Evolutionary conservation across 1,140 invertebrate genomes (phyloP), one percentile per base, ranked within the genome.

Genomic region (Archegozetes longisetosus): DNA sequence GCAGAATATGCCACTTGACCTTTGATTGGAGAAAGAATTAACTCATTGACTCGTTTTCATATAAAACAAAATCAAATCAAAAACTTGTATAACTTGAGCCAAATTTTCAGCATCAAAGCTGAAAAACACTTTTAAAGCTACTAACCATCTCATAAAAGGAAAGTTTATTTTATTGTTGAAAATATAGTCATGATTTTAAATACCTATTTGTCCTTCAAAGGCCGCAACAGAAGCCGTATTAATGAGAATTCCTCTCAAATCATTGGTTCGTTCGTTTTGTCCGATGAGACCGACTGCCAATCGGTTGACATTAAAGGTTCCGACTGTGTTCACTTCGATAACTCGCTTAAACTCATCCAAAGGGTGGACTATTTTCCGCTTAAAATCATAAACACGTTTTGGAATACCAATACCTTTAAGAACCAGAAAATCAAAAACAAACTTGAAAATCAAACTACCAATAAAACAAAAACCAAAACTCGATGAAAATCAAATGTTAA

Each of bases 161-260:
- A n/a, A n/a, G n/a, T n/a, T n/a, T n/a, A n/a, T n/a, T n/a, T n/a
- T n/a, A n/a, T n/a, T n/a, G n/a, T n/a, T n/a, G n/a, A n/a, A n/a
- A n/a, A n/a, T n/a, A n/a, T n/a, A n/a, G n/a, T 94, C 95, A 28
- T 83, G 69, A 1, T 86, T 79, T 70, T 40, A 40, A 40, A 9
- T 94, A 1, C 94, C 95, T 59, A 86, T 86, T 76, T 98, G 92
- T 28, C 94, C 95, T 68, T 99, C 94, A 73, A 78, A 98, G 13
- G 93, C 95, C 27, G 94, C 92, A 26, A 96, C 79, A 69, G 90
- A 94, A 0, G 94, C 86, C 2, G 94, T 98, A 69, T 97, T 98
- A 0, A 98, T 78, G 22, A 98, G 80, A 68, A 92, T 82, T 1
- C 86, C 86, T 73, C 88, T 69, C 1, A 24, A 20, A 69, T 98